Percentiles rank a stretch among this genome's conserved stretches.
Conservation (phyloP, 2,113 vertebrate genomes). For the Glaucomys volans region DNA sequence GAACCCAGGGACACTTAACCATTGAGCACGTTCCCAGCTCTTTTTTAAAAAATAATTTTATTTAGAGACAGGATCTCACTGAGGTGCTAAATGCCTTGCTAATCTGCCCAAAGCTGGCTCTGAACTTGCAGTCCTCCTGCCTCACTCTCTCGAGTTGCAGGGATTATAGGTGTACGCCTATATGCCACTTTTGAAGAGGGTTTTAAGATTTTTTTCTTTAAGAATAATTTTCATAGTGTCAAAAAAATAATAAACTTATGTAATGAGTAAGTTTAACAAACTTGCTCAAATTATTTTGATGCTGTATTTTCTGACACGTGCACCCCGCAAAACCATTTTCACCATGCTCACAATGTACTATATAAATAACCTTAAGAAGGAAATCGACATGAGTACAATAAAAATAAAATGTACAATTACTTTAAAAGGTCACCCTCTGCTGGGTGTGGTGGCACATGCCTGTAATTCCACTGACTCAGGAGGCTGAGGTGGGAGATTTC, state of each 20-base stretch:
- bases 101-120: too few species aligned
- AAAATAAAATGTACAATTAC: background rate
- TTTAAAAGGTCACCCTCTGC: background rate
- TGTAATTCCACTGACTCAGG: too few species aligned
- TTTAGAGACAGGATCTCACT: too few species aligned
- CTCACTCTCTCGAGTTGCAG: too few species aligned
- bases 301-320: constrained; percentile 12
- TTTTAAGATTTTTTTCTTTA: constrained; percentile 50
- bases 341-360: constrained; percentile 44
- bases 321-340: constrained; percentile 57
- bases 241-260: background rate
- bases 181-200: constrained; percentile 6
- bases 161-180: too few species aligned
- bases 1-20: too few species aligned
- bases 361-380: constrained; percentile 27
- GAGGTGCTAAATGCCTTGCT: too few species aligned
- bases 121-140: too few species aligned
- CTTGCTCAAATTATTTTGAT: constrained; percentile 39
- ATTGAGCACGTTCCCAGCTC: too few species aligned
- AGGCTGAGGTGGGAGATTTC: too few species aligned
- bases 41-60: too few species aligned
- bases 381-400: constrained; percentile 41
- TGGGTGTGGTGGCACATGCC: too few species aligned
- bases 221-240: constrained; percentile 57
- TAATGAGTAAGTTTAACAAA: constrained; percentile 8